Conservation (phyloP, 2,797 vertebrate genomes). For the Margarornis squamiger region DNA sequence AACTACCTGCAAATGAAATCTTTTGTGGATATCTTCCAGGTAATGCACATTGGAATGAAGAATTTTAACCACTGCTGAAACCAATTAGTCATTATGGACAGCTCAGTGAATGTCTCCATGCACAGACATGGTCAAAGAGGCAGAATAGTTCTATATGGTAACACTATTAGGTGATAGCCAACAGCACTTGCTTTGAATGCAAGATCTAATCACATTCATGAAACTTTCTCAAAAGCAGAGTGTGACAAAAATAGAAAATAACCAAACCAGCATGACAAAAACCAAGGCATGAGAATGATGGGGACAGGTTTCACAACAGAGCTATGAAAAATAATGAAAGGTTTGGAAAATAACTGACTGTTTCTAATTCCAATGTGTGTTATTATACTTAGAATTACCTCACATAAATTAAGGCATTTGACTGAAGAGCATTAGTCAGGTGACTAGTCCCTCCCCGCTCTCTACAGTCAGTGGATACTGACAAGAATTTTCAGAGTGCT, state of each 20-base stretch:
- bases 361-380: background rate
- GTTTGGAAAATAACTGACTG: background rate
- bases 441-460: background rate
- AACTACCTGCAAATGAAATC: conserved; percentile 6
- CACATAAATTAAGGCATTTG: background rate
- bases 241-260: background rate
- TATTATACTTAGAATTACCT: background rate
- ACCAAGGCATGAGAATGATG: background rate
- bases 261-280: background rate
- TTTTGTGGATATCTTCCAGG: background rate
- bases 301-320: background rate
- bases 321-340: background rate
- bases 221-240: background rate
- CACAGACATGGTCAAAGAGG: background rate
- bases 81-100: background rate
- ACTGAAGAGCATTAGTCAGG: background rate
- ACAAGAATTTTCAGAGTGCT: background rate
- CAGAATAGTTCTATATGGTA: background rate
- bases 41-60: background rate
- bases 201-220: background rate
- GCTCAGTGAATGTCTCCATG: background rate
- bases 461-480: background rate
- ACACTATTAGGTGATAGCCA: background rate
- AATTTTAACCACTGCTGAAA: background rate
- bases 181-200: background rate